Conservation (phyloP, 2,797 vertebrate genomes). For the Valencia hispanica region DNA sequence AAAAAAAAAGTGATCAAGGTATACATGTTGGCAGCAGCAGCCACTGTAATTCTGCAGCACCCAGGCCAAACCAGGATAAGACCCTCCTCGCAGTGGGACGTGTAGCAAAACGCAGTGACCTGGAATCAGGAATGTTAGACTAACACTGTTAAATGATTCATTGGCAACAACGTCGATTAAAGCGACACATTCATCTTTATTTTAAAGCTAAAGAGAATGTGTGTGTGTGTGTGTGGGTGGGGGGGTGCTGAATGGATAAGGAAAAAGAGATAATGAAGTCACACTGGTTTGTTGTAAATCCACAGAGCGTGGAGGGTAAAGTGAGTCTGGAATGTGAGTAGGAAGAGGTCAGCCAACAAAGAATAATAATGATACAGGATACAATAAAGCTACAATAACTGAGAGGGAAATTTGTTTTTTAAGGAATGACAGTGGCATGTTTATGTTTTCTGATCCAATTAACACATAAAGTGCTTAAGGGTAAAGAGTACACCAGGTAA, state of each 20-base stretch:
- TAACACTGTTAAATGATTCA: slow-evolving; percentile 78
- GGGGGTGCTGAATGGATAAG: slow-evolving; percentile 1
- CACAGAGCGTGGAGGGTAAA: background rate
- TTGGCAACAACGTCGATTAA: slow-evolving; percentile 72
- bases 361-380: slow-evolving; percentile 10
- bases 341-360: slow-evolving; percentile 4
- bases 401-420: background rate
- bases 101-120: slow-evolving; percentile 68
- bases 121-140: slow-evolving; percentile 75
- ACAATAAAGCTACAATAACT: background rate
- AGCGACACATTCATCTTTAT: slow-evolving; percentile 75
- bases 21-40: slow-evolving; percentile 52
- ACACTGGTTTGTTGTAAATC: slow-evolving; percentile 3
- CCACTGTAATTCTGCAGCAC: slow-evolving; percentile 50
- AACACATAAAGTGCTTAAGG: background rate
- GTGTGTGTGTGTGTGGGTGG: background rate
- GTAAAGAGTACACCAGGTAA: background rate
- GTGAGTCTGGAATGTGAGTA: slow-evolving; percentile 3
- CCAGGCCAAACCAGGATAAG: slow-evolving; percentile 49
- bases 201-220: slow-evolving; percentile 44
- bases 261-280: background rate
- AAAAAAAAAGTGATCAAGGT: slow-evolving; percentile 40
- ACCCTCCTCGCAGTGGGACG: slow-evolving; percentile 59
- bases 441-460: background rate
- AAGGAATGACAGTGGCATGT: background rate